phyloP scores from a whole-genome alignment of 1,140 invertebrate species.

The Bradynema listronoti region DNA sequence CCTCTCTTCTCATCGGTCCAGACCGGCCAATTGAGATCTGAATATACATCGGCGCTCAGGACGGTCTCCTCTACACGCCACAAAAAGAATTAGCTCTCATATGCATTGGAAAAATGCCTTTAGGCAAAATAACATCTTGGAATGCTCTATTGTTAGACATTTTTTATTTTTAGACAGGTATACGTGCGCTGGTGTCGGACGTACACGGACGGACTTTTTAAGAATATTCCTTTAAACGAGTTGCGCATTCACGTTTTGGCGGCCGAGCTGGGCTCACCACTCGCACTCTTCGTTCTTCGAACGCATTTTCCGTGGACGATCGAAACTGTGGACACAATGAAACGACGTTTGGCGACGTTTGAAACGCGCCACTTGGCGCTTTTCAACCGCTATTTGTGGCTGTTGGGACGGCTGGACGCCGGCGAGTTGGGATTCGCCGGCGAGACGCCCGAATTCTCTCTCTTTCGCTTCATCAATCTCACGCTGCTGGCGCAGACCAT shows the following conservation, averaged over 20 bases:
- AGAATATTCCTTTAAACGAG: neutral
- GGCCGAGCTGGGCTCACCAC: constrained; percentile 24
- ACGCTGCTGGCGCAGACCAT: neutral
- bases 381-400: constrained; percentile 2
- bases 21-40: too few relatives aligned
- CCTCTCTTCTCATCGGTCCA: too few relatives aligned
- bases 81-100: too few relatives aligned
- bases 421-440: neutral
- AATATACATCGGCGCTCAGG: too few relatives aligned
- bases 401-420: neutral
- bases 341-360: neutral
- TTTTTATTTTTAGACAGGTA: constrained; percentile 18
- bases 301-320: constrained; percentile 10
- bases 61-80: too few relatives aligned
- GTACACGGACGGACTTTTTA: neutral
- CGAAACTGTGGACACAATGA: neutral
- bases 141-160: too few relatives aligned
- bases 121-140: too few relatives aligned
- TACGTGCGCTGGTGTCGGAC: constrained; percentile 22
- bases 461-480: neutral
- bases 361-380: neutral
- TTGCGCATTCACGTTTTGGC: constrained; percentile 26
- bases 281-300: constrained; percentile 23
- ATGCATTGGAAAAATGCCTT: too few relatives aligned
- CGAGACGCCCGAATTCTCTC: neutral